Conservation (phyloP, 53 echinoderm and acorn worm species). For the Crossaster papposus region DNA sequence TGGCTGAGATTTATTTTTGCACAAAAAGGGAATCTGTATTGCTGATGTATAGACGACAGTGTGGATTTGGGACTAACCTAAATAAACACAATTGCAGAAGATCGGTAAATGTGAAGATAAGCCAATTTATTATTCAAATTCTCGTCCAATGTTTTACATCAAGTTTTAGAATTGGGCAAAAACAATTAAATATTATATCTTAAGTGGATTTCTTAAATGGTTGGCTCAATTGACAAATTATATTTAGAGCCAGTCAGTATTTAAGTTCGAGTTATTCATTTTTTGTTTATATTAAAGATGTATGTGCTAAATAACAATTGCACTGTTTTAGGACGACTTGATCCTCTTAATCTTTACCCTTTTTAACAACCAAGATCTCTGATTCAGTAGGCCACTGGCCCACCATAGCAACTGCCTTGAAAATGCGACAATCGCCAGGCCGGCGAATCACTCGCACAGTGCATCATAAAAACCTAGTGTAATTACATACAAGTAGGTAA, state of each 20-base stretch:
- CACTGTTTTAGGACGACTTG: neutral
- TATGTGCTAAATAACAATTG: neutral
- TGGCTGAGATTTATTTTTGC: too few relatives aligned
- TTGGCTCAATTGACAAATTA: neutral
- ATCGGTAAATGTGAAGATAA: neutral
- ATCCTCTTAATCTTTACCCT: neutral
- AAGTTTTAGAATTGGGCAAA: neutral
- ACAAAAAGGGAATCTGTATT: too few relatives aligned
- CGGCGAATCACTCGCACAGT: too few relatives aligned
- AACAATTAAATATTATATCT: neutral
- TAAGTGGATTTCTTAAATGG: neutral
- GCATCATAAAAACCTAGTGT: too few relatives aligned
- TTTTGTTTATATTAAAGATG: neutral
- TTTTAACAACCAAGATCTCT: neutral
- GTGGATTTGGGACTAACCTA: neutral
- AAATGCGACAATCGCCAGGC: too few relatives aligned
- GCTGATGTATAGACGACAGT: too few relatives aligned
- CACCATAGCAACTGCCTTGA: too few relatives aligned
- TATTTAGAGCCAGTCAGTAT: neutral
- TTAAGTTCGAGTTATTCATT: neutral
- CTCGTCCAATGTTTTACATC: conserved; percentile 13
- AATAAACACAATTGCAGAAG: neutral
- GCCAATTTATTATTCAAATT: conserved; percentile 20
- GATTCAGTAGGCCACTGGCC: too few relatives aligned
- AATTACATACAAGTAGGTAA: too few relatives aligned